phyloP scores from a whole-genome alignment of 2,797 vertebrate species.

The Erithacus rubecula region DNA sequence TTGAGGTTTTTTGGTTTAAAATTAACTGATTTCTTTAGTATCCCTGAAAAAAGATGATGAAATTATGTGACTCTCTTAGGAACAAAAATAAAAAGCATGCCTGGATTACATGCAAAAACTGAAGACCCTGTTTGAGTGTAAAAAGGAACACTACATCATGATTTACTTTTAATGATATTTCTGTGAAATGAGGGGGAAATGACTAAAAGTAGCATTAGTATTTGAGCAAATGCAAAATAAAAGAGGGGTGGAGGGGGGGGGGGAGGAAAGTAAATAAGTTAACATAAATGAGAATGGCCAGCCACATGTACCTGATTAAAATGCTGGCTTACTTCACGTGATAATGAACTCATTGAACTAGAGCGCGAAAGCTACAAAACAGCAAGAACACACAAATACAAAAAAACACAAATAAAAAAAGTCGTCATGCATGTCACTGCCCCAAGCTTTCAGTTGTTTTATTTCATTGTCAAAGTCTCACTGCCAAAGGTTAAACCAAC shows the following conservation, averaged over 20 bases:
- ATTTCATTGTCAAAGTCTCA: neutral
- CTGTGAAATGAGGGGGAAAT: neutral
- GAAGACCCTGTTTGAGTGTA: constrained; percentile 39
- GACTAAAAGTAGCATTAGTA: constrained; percentile 43
- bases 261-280: neutral
- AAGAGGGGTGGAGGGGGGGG: neutral
- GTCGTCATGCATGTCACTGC: constrained; percentile 80
- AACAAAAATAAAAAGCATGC: constrained; percentile 49
- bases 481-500: neutral
- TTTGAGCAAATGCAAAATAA: constrained; percentile 3
- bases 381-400: constrained; percentile 80
- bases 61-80: neutral
- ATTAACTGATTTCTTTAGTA: neutral
- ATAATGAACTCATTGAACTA: constrained; percentile 99
- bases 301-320: constrained; percentile 93
- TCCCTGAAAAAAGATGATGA: neutral
- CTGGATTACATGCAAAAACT: constrained; percentile 19
- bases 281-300: constrained; percentile 69
- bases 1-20: neutral
- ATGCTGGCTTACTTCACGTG: constrained; percentile 98
- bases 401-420: constrained; percentile 71
- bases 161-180: neutral
- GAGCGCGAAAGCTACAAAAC: constrained; percentile 95
- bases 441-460: constrained; percentile 41
- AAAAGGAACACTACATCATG: constrained; percentile 59